Evolutionary conservation across 2,888 invertebrate genomes (phyloP), one percentile per base, ranked within the genome.

Genomic region (Glyphotaelius pellucidus): DNA sequence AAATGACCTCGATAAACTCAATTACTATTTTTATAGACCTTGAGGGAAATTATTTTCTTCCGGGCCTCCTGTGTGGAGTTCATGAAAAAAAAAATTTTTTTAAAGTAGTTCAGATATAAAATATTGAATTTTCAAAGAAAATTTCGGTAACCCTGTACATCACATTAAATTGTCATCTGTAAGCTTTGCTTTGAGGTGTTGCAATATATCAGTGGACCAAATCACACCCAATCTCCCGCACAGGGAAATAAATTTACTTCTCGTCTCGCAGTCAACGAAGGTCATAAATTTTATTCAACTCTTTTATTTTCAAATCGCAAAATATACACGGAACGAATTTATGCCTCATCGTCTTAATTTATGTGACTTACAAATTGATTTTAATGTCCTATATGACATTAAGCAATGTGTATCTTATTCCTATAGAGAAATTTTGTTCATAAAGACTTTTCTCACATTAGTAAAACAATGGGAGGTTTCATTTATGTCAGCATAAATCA

Each of bases 361-460:
- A 87, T 87, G 87, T 47, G 52, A 87, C 86, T 47, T 52, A 52
- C 30, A 87, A 52, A 86, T 67, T 67, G 87, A 87, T 52, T 52
- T 83, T 35, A 32, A 32, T 35, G 52, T 30, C n/a, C 25, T 84
- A 15, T 38, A 84, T 35, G 35, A 67, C 25, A 67, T 67, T 25
- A 67, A 25, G 67, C 67, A 67, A 67, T 9, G 83, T 35, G 25
- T 32, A 30, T 19, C 19, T 87, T 31, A 87, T 47, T 67, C 52
- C 31, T 7, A 19, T 14, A 1, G 52, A 67, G 52, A 52, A 87
- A 32, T 30, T n/a, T 31, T 87, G 15, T 87, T 87, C 31, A 15
- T 52, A 87, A 87, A 52, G 9, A 31, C 84, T 35, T 84, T 84
- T 84, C 32, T 84, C 35, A 31, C 84, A 84, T 32, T 35, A 84